These are phyloP conservation scores for Matsumurasca onukii DNA, from an alignment of 1,140 invertebrate species.

Conservation along the genomic window DNA sequence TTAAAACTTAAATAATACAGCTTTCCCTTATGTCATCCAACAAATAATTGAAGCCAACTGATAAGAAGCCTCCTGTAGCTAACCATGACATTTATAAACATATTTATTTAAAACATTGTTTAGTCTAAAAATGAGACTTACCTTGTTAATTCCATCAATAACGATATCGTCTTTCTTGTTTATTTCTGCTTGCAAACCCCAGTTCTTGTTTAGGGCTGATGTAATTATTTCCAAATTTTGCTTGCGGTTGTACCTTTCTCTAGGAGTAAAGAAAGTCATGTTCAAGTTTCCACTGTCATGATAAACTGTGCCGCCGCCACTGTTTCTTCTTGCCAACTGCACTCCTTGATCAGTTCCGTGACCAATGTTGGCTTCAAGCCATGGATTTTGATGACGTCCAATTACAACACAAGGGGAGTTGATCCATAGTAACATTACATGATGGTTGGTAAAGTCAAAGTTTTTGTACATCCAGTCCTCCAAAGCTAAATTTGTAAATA, in stretches of 20 bases:
- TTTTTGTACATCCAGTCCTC: constrained; percentile 94
- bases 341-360: constrained; percentile 62
- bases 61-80: no score
- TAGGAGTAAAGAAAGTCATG: constrained; percentile 83
- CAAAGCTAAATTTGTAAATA: constrained; percentile 88
- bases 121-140: no score
- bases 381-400: constrained; percentile 96
- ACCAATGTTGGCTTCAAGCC: constrained; percentile 79
- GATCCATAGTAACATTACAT: constrained; percentile 85
- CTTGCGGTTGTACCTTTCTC: constrained; percentile 75
- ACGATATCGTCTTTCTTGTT: constrained; percentile 82
- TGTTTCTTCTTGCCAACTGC: constrained; percentile 80
- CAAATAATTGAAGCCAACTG: no score
- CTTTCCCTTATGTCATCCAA: no score
- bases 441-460: constrained; percentile 75
- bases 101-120: no score
- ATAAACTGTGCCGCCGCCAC: constrained; percentile 96
- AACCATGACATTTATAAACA: no score
- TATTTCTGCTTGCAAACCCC: constrained; percentile 71
- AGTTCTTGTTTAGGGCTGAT: constrained; percentile 73
- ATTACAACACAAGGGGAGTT: constrained; percentile 94
- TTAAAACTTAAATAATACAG: no score
- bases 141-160: constrained; percentile 78
- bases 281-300: constrained; percentile 95
- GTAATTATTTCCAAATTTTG: constrained; percentile 85